Conservation (phyloP, 2,888 invertebrate genomes). For the Drosophila colorata region DNA sequence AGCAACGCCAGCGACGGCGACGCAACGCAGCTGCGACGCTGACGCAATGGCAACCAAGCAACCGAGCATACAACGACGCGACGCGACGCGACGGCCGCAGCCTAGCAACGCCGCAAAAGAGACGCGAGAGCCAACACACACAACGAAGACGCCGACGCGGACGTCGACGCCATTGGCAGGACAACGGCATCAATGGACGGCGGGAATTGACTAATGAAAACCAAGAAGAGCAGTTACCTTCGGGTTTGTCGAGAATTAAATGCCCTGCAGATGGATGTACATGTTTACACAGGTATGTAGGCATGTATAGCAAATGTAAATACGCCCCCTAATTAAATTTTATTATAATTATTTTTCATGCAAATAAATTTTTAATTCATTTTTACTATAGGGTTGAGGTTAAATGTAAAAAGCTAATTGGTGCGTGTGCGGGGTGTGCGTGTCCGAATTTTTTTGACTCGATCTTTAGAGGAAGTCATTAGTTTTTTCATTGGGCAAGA, state of each 20-base stretch:
- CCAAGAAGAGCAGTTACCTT: neutral
- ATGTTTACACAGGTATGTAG: too few relatives aligned
- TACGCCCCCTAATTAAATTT: neutral
- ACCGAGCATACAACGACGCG: constrained; percentile 35
- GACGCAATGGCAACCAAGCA: constrained; percentile 57
- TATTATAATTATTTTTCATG: too few relatives aligned
- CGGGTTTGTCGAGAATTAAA: neutral
- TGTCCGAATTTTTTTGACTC: too few relatives aligned
- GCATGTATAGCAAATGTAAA: too few relatives aligned
- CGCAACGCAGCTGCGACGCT: constrained; percentile 47
- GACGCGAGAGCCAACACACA: constrained; percentile 51
- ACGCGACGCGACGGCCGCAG: constrained; percentile 49
- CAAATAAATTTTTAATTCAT: too few relatives aligned
- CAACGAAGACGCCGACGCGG: constrained; percentile 13
- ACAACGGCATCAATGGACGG: constrained; percentile 51
- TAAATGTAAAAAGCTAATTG: too few relatives aligned
- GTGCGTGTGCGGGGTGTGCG: too few relatives aligned
- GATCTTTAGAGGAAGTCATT: too few relatives aligned
- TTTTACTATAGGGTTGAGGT: too few relatives aligned
- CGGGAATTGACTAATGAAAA: constrained; percentile 36
- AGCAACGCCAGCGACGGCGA: constrained; percentile 32
- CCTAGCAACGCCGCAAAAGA: constrained; percentile 51
- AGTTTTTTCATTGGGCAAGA: too few relatives aligned
- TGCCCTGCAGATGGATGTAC: constrained; percentile 18
- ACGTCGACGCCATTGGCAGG: constrained; percentile 52